Conservation (phyloP, 2,113 vertebrate genomes). For the Solea solea region DNA sequence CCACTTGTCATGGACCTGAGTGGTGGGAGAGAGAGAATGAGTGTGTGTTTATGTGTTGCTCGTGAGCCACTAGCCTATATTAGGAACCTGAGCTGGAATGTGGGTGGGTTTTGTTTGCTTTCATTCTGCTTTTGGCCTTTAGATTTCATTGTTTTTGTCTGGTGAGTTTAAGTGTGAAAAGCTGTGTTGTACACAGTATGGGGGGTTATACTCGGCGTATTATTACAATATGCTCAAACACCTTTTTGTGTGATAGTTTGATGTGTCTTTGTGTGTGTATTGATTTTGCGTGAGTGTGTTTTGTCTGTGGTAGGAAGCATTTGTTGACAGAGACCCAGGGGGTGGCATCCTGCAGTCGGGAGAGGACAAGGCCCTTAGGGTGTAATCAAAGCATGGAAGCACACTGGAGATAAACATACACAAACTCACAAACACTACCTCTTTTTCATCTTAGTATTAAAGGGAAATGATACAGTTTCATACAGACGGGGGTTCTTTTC, state of each 20-base stretch:
- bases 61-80: slow-evolving; percentile 52
- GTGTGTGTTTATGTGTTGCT: slow-evolving; percentile 53
- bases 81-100: slow-evolving; percentile 56
- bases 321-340: slow-evolving; percentile 78
- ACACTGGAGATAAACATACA: slow-evolving; percentile 66
- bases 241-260: slow-evolving; percentile 31
- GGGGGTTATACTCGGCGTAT: neutral
- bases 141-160: slow-evolving; percentile 33
- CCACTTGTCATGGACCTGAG: slow-evolving; percentile 48
- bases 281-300: slow-evolving; percentile 21
- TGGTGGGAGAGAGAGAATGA: slow-evolving; percentile 20
- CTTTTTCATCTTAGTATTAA: slow-evolving; percentile 44
- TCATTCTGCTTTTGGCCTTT: slow-evolving; percentile 44
- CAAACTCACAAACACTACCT: slow-evolving; percentile 31
- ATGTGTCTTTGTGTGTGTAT: slow-evolving; percentile 12
- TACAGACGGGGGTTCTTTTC: slow-evolving; percentile 24
- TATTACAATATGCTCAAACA: slow-evolving; percentile 20
- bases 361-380: slow-evolving; percentile 69
- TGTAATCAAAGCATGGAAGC: slow-evolving; percentile 80
- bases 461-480: slow-evolving; percentile 50
- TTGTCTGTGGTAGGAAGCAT: slow-evolving; percentile 65
- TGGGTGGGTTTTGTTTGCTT: slow-evolving; percentile 56
- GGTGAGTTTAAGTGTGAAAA: slow-evolving; percentile 23
- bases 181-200: neutral
- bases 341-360: slow-evolving; percentile 75